phyloP scores from a whole-genome alignment of 2,797 vertebrate genomes.

The Cossypha caffra region DNA sequence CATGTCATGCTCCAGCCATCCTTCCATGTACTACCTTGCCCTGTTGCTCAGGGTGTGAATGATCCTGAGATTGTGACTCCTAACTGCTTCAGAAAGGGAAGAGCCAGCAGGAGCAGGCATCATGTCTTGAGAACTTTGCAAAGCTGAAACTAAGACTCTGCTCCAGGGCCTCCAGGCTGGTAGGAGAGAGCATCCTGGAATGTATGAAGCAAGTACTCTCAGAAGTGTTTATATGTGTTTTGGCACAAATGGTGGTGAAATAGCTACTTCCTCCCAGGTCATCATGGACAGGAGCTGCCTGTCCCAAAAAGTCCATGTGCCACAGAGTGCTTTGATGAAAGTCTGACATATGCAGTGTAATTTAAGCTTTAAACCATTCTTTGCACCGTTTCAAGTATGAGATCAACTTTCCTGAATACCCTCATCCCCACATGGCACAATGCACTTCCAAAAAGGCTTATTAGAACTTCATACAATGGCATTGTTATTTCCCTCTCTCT shows the following conservation, averaged over 20 bases:
- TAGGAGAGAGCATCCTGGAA: neutral
- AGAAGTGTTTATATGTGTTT: neutral
- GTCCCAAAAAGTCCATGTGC: neutral
- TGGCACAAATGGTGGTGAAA: neutral
- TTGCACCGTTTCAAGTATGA: neutral
- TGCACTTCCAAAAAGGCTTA: neutral
- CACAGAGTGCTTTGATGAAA: neutral
- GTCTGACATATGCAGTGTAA: neutral
- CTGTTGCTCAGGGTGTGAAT: neutral
- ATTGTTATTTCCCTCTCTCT: neutral
- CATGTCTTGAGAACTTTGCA: neutral
- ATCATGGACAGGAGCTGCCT: neutral
- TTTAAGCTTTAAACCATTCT: neutral
- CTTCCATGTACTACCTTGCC: neutral
- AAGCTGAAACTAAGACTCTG: neutral
- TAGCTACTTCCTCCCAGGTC: neutral
- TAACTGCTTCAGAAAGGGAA: neutral
- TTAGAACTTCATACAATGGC: neutral
- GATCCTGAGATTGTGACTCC: neutral
- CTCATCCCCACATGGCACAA: neutral
- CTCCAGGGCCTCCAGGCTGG: neutral
- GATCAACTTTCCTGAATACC: neutral
- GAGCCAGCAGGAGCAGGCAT: neutral
- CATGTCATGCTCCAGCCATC: neutral
- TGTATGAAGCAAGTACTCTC: rapidly evolving